phyloP scores from a whole-genome alignment of 2,113 vertebrate genomes.

The Chlamydotis undulata region DNA sequence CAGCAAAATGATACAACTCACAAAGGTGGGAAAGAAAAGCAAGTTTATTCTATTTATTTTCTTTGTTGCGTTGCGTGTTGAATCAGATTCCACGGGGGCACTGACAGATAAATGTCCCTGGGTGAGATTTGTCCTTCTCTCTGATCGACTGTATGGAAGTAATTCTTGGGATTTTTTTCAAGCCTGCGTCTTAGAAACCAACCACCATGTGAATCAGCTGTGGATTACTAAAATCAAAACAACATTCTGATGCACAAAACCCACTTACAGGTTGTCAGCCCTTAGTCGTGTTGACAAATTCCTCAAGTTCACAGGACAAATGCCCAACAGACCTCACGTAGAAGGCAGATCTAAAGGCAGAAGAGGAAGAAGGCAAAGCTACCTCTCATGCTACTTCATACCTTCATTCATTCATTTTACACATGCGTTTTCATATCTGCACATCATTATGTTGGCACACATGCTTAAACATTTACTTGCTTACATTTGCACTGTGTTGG shows the following conservation, averaged over 20 bases:
- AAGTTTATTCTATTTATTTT: background rate
- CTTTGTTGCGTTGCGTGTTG: background rate
- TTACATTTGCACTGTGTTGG: background rate
- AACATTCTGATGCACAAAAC: background rate
- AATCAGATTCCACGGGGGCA: background rate
- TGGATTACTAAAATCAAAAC: conserved; percentile 23
- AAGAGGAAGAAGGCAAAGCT: background rate
- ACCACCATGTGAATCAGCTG: background rate
- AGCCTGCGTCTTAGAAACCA: background rate
- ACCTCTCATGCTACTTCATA: background rate
- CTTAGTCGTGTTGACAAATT: background rate
- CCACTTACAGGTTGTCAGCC: background rate
- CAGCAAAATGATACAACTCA: background rate
- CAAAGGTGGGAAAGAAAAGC: background rate
- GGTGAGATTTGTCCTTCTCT: background rate
- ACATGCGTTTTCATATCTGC: background rate
- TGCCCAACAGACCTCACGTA: background rate
- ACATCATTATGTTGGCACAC: background rate
- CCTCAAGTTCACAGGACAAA: background rate
- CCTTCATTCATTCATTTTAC: background rate
- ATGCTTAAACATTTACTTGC: background rate
- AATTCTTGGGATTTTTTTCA: conserved; percentile 29
- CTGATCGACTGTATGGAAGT: background rate
- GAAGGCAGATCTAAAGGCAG: background rate
- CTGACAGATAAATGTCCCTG: background rate